These are phyloP conservation scores for Catharus fuscescens DNA, from an alignment of 2,113 vertebrate genomes.

Conservation along the genomic window DNA sequence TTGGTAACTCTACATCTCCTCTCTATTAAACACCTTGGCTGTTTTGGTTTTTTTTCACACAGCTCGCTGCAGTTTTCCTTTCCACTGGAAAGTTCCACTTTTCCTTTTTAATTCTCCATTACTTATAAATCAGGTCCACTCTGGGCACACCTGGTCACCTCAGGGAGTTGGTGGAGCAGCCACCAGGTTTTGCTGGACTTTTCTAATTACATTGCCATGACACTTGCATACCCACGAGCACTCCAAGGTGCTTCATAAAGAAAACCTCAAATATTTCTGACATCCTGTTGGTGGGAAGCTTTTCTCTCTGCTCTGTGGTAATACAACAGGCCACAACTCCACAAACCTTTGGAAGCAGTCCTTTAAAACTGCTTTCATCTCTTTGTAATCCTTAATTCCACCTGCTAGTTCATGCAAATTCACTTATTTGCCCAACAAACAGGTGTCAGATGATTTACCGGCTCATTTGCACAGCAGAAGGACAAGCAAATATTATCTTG, in stretches of 20 bases:
- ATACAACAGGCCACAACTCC: background rate
- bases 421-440: background rate
- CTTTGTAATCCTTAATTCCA: background rate
- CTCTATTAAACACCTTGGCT: background rate
- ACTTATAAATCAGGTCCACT: background rate
- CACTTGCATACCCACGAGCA: background rate
- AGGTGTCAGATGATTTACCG: background rate
- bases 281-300: background rate
- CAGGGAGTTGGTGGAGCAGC: background rate
- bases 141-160: background rate
- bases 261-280: background rate
- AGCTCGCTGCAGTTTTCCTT: background rate
- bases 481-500: background rate
- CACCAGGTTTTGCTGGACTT: background rate
- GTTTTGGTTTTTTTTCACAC: background rate
- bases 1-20: background rate
- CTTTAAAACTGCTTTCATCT: background rate
- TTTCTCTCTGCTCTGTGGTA: background rate
- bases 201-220: background rate
- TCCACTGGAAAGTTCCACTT: background rate
- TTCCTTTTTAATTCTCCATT: background rate
- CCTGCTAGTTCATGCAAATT: background rate
- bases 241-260: slow-evolving; percentile 3
- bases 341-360: background rate
- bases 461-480: slow-evolving; percentile 1